Percentiles rank a stretch among this genome's conserved stretches.
These are phyloP conservation scores for Blastobasis adustella DNA, from an alignment of 2,888 invertebrate species.

Conservation along the genomic window DNA sequence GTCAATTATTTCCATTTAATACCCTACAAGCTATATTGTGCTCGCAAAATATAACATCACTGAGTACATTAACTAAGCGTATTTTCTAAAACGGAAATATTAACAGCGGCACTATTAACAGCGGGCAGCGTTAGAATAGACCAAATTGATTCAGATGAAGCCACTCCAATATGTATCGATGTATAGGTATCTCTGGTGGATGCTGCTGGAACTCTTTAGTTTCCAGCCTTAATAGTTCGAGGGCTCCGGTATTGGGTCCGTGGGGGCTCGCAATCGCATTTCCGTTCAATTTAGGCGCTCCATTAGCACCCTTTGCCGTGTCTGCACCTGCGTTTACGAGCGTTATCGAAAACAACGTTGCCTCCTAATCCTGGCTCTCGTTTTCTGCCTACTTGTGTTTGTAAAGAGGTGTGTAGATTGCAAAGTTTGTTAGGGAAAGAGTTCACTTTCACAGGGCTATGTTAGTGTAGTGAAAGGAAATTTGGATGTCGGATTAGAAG, in stretches of 20 bases:
- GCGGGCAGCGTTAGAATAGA: not conserved
- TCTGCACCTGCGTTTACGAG: not conserved
- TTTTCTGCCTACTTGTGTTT: no score
- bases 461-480: no score
- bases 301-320: conserved; percentile 34
- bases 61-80: no score
- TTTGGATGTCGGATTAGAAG: no score
- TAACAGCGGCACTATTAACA: not conserved
- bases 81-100: not conserved
- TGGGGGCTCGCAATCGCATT: conserved; percentile 39
- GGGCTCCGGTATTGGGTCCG: conserved; percentile 8
- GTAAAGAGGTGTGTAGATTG: no score
- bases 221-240: conserved; percentile 1
- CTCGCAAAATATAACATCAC: no score
- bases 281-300: conserved; percentile 36
- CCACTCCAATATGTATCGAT: not conserved
- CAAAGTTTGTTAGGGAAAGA: no score
- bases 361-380: no score
- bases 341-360: no score
- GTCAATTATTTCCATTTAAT: no score
- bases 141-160: not conserved
- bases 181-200: not conserved
- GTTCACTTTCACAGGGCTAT: no score
- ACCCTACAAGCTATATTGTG: no score
- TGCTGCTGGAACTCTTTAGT: not conserved